Base-by-base conservation (phyloP, 2,888 invertebrate genomes). In the Odontocolon sp. region DNA sequence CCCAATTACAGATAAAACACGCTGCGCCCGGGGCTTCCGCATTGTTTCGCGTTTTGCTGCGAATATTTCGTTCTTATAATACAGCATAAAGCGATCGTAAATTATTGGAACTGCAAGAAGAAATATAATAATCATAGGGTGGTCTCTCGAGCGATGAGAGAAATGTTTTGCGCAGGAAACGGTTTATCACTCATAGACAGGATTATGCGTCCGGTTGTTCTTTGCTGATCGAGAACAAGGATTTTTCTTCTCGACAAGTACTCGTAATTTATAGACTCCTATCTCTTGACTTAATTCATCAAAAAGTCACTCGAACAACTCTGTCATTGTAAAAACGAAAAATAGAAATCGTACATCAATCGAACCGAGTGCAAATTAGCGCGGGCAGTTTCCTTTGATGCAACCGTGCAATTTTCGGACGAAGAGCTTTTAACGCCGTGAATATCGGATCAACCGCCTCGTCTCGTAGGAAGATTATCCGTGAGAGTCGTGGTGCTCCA, bases 381-480 rank as follows among this genome's bases (percentile, higher is more conserved):
- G 33, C 33, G 40, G 38, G 9, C 40, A 57, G 64, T 69, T 23
- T 26, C 21, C 38, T 61, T 70, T 54, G 33, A 73, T 45, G 47
- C 18, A n/a, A n/a, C n/a, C n/a, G n/a, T n/a, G n/a, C n/a, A n/a
- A n/a, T n/a, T n/a, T n/a, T n/a, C n/a, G n/a, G n/a, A n/a, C 63
- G 42, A 31, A 14, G 18, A 52, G 47, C 61, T 64, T 38, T 74
- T 45, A 75, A 75, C 63, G 69, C 40, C 52, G 63, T 50, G 45
- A 54, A 63, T 47, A 23, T n/a, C 31, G 31, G 42, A 40, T 63
- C 50, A 45, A 36, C 28, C 47, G 31, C 18, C 14, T n/a, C n/a
- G n/a, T n/a, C n/a, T n/a, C n/a, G n/a, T 70, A 77, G 61, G 63
- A 71, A 74, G 74, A 79, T 74, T 76, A 71, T 74, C 61, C 36